Base-by-base conservation (phyloP, 2,113 vertebrate species). In the Sinocyclocheilus grahami region DNA sequence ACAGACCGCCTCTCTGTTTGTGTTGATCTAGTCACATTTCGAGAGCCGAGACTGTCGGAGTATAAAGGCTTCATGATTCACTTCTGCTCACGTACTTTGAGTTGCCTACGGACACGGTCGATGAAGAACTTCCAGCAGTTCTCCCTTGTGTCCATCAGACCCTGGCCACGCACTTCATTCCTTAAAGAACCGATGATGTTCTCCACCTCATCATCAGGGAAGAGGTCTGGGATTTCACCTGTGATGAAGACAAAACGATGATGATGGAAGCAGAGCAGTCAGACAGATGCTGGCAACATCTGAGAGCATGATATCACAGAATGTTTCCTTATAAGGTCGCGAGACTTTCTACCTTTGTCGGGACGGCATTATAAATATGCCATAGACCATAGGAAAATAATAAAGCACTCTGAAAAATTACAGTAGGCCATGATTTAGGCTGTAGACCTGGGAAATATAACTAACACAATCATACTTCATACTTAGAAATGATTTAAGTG, bases 121-220 rank as follows among this genome's bases (percentile, higher is more conserved):
- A 97, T 97, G 90, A 99, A 99, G 94, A 98, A 98, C 88, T 95
- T 97, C 98, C 98, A 99, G 93, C 97, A 99, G 78, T 95, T 96
- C 55, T 99, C 97, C 87, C 95, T 95, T 62, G 94, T 96, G 88
- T 97, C 97, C 89, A 96, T 37, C 82, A 97, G 89, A 48, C 97
- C 98, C 27, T 79, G 94, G 86, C 88, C 91, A 78, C 94, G 96
- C 86, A 98, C 97, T 91, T 97, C 97, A 78, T 93, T 95, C 90
- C 95, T 96, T 91, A 99, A 30, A 0, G 91, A 95, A 89, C 78
- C 95, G 86, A 97, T 94, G 90, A 99, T 96, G 90, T 91, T 97
- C 90, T 99, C 97, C 74, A 97, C 91, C 90, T 99, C 98, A 33
- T 99, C 97, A 0, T 99, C 97, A 0, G 96, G 91, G 88, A 98